Conservation (phyloP, 2,113 vertebrate species). For the Gorsachius goisagi region DNA sequence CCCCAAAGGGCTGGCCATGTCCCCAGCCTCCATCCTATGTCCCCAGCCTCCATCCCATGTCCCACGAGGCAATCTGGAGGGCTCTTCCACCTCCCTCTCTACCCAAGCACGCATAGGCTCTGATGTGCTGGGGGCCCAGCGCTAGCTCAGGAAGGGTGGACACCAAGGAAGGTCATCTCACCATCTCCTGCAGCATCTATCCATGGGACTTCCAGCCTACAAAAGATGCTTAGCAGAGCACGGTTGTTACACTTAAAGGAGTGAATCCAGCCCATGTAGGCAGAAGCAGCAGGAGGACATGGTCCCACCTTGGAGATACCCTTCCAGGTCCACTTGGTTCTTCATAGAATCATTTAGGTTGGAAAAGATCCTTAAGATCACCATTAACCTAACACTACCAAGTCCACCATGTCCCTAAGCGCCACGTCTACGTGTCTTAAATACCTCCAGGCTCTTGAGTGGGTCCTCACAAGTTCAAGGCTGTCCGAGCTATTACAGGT, state of each 20-base stretch:
- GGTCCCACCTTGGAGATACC: background rate
- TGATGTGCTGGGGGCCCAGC: fast-evolving
- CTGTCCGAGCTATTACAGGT: background rate
- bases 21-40: background rate
- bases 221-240: background rate
- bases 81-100: background rate
- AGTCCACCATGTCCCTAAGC: background rate
- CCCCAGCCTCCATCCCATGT: background rate
- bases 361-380: background rate
- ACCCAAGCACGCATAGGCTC: background rate
- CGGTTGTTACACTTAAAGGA: background rate
- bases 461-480: background rate
- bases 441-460: background rate
- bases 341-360: background rate
- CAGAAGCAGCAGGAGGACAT: fast-evolving
- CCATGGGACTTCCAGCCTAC: background rate
- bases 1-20: background rate
- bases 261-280: background rate
- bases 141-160: background rate
- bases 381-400: too few species aligned
- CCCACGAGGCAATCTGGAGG: background rate
- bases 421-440: fast-evolving
- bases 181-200: background rate
- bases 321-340: background rate
- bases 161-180: background rate